Evolutionary conservation across 53 echinoderm and acorn worm genomes (phyloP).

Genomic region (Luidia sarsii): DNA sequence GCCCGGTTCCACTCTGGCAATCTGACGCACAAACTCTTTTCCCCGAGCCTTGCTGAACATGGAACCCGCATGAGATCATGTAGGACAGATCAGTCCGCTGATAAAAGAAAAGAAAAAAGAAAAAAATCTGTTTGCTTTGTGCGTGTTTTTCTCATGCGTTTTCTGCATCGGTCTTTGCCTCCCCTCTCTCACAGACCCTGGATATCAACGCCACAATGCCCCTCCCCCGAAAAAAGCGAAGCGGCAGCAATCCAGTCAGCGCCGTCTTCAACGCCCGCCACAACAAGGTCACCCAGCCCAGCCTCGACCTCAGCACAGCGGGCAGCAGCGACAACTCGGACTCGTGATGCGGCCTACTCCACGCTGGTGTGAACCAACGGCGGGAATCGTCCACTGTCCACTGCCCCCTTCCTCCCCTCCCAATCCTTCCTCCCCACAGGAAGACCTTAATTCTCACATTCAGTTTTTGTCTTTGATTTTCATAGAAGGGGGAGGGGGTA

Average conservation of each 20-base stretch:
- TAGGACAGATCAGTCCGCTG: background rate
- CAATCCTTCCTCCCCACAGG: too few relatives aligned
- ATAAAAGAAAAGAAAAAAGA: background rate
- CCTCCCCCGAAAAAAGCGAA: conserved; percentile 80
- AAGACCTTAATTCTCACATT: too few relatives aligned
- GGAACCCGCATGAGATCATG: background rate
- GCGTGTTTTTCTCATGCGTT: too few relatives aligned
- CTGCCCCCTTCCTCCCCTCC: too few relatives aligned
- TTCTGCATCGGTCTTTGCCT: too few relatives aligned
- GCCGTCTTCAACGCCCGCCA: conserved; percentile 53
- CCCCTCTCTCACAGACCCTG: conserved; percentile 57
- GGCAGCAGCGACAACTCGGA: conserved; percentile 22
- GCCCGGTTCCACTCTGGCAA: too few relatives aligned
- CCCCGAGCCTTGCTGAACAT: background rate
- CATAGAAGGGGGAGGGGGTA: too few relatives aligned
- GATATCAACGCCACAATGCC: conserved; percentile 98
- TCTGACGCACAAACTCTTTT: too few relatives aligned
- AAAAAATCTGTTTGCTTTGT: background rate
- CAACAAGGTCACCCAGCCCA: conserved; percentile 54
- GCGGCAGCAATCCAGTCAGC: conserved; percentile 52
- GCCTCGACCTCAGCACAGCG: conserved; percentile 38
- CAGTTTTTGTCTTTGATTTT: too few relatives aligned
- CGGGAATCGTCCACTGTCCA: too few relatives aligned
- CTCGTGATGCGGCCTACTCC: conserved; percentile 30
- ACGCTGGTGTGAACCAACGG: background rate